Percentiles rank a stretch among this genome's conserved stretches.
These are phyloP conservation scores for Oncorhynchus masou DNA, from an alignment of 2,113 vertebrate species.

Conservation along the genomic window DNA sequence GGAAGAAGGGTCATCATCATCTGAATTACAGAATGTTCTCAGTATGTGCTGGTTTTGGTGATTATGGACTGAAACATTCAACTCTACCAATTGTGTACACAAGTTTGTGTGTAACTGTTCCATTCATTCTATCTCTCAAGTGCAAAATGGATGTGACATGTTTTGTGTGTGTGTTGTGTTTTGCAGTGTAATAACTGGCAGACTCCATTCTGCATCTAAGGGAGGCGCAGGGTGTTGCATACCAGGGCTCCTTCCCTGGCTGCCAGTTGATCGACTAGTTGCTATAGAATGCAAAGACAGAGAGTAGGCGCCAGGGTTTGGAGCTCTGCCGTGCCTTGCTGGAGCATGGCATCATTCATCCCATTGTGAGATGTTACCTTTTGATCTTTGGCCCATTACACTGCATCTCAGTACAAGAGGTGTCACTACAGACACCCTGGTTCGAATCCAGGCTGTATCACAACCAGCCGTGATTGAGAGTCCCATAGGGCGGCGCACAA, in stretches of 20 bases:
- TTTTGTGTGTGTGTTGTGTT: constrained; percentile 5
- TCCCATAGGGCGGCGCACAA: too few relatives aligned
- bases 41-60: neutral
- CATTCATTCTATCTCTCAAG: too few relatives aligned
- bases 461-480: too few relatives aligned
- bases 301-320: constrained; percentile 72
- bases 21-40: neutral
- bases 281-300: constrained; percentile 77
- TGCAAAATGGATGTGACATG: neutral
- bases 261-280: constrained; percentile 84
- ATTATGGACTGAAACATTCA: neutral
- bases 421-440: too few relatives aligned
- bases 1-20: neutral
- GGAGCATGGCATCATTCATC: constrained; percentile 84
- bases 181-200: constrained; percentile 73
- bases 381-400: constrained; percentile 20
- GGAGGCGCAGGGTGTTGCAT: constrained; percentile 77
- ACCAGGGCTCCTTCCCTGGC: constrained; percentile 79
- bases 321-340: constrained; percentile 77
- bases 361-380: constrained; percentile 64
- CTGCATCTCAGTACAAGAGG: too few relatives aligned
- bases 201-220: constrained; percentile 78
- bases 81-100: neutral
- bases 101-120: neutral
- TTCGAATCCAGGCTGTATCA: too few relatives aligned